Percentiles rank a stretch among this genome's conserved stretches.
Evolutionary conservation across 2,888 invertebrate genomes (phyloP).

Genomic region (Seira musarum): DNA sequence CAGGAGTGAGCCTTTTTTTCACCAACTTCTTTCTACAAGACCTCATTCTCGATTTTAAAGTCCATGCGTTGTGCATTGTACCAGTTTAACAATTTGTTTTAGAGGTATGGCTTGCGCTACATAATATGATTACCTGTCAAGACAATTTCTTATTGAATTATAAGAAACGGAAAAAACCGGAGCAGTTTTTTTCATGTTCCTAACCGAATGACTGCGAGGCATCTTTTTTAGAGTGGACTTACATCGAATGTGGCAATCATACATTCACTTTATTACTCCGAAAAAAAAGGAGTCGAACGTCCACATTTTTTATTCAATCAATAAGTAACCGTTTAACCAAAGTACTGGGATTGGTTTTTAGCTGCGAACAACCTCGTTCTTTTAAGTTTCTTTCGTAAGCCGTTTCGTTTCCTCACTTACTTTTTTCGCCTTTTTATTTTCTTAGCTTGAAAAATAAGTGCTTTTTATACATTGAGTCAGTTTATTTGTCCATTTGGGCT

Average conservation of each 20-base stretch:
- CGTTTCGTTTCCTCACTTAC: slow-evolving; percentile 12
- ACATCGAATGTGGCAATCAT: neutral
- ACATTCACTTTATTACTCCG: neutral
- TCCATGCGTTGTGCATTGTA: no score
- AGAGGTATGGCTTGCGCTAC: neutral
- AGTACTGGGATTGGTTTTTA: neutral
- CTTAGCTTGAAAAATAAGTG: slow-evolving; percentile 41
- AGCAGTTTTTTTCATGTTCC: no score
- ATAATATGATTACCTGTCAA: neutral
- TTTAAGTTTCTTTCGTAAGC: neutral
- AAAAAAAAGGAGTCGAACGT: neutral
- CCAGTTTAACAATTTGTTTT: neutral
- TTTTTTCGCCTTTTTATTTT: slow-evolving; percentile 8
- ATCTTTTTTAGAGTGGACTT: no score
- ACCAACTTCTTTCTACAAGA: no score
- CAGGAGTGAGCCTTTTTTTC: no score
- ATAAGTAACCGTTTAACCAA: neutral
- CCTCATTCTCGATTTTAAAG: no score
- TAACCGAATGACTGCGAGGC: no score
- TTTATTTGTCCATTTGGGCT: slow-evolving; percentile 46
- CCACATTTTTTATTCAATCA: neutral
- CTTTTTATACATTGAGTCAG: slow-evolving; percentile 41
- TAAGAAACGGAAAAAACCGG: no score
- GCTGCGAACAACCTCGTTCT: slow-evolving; percentile 35
- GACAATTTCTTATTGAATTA: neutral